Evolutionary conservation across 2,888 invertebrate species (phyloP), one percentile per base, ranked within the genome.

Genomic region (Pseudococcus jackbeardsleyi): DNA sequence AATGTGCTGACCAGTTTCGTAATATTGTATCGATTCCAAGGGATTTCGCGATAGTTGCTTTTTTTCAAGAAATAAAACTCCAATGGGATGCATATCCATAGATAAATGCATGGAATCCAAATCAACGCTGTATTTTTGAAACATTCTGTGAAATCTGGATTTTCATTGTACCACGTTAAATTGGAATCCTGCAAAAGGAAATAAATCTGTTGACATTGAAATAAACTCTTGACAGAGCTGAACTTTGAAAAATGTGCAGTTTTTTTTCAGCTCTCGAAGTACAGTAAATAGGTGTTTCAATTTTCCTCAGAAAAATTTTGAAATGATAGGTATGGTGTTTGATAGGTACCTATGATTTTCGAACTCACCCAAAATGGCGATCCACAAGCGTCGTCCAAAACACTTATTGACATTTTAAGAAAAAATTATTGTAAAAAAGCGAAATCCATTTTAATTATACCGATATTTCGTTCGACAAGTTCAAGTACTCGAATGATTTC

Each of bases 41-140:
- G 96, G 92, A 96, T 94, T 91, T 96, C 94, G 91, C 93, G 94
- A 91, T 94, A 94, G 92, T 95, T 95, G 92, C 96, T 96, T 91
- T 94, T 93, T 90, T 95, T 91, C 90, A 96, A 94, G 91, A 96
- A 96, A 91, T 94, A 96, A 89, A 94, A 93, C 91, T 97, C 97
- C 90, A 97, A 92, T 59, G 95, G 92, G 7, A 95, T 93, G 90
- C 96, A 94, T 0, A 94, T 90, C 96, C 97, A 97, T n/a, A 98
- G 92, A 91, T 96, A 97, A 86, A 94, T 93, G 91, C 97, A 97
- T 0, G 99, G 98, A 50, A 94, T 92, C 98, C 98, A 99, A 85
- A 97, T 93, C 48, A 99, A 92, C 0, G 96, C 95, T 0, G 98
- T 98, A 91, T 96, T 95, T 92, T 98, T 96, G 92, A 99, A 98